phyloP scores from a whole-genome alignment of 2,113 vertebrate genomes.

The Condylura cristata region DNA sequence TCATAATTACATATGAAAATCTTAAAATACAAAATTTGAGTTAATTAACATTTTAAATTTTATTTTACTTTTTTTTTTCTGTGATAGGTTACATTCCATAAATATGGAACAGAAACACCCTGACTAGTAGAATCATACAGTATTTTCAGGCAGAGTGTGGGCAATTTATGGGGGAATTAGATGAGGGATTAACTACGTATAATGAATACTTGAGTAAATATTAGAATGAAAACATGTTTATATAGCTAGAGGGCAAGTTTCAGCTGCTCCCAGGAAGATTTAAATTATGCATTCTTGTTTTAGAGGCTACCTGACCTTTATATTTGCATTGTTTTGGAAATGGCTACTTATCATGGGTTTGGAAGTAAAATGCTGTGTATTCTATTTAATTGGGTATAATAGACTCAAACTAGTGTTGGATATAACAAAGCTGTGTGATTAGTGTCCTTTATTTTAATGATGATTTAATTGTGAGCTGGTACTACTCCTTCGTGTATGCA shows the following conservation, averaged over 20 bases:
- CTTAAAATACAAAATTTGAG: not conserved
- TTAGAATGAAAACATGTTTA: conserved; percentile 25
- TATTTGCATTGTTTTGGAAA: not conserved
- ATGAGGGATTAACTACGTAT: not conserved
- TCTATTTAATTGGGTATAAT: conserved; percentile 6
- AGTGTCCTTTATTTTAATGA: not conserved
- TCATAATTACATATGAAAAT: not conserved
- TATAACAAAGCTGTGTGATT: not conserved
- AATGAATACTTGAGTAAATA: conserved; percentile 9
- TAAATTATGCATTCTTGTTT: conserved; percentile 16
- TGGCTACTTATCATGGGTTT: not conserved
- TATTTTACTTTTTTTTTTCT: no score
- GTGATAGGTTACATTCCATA: not conserved
- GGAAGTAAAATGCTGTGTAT: not conserved
- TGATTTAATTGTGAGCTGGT: not conserved
- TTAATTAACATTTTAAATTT: no score
- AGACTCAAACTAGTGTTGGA: not conserved
- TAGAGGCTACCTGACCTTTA: not conserved
- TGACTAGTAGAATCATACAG: not conserved
- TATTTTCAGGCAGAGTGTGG: not conserved
- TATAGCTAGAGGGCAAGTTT: not conserved
- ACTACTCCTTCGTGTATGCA: not conserved
- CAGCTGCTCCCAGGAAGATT: not conserved
- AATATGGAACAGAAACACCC: not conserved
- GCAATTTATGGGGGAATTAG: not conserved